Conservation (phyloP, 2,113 vertebrate genomes). For the Nerophis lumbriciformis region DNA sequence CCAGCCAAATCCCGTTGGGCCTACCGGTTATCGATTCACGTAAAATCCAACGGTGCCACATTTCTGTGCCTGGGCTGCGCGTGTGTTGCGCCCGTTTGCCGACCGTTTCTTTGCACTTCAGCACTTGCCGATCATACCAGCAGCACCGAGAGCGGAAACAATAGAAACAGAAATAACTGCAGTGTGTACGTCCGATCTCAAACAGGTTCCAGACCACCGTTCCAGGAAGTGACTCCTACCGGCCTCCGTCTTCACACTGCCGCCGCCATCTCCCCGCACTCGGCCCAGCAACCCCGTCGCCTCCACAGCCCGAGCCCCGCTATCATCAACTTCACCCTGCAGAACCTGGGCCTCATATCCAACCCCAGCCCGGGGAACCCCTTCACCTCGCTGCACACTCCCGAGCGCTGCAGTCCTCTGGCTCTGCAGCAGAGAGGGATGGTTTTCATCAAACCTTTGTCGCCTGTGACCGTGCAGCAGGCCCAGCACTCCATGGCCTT, state of each 20-base stretch:
- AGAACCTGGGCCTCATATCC: constrained; percentile 84
- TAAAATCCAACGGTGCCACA: too few species aligned
- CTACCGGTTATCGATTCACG: too few species aligned
- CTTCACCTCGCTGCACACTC: constrained; percentile 31
- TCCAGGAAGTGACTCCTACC: constrained; percentile 80
- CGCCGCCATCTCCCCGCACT: constrained; percentile 58
- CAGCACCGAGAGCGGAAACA: too few species aligned
- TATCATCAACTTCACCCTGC: constrained; percentile 88
- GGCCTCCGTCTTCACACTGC: constrained; percentile 63
- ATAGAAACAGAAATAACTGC: too few species aligned
- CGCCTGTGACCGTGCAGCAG: constrained; percentile 39
- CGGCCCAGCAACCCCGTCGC: constrained; percentile 56
- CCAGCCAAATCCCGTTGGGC: too few species aligned
- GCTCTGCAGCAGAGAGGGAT: constrained; percentile 69
- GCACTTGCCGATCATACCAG: too few species aligned
- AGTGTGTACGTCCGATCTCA: not conserved
- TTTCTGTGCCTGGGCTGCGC: too few species aligned
- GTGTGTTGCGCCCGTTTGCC: too few species aligned
- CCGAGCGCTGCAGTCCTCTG: constrained; percentile 54
- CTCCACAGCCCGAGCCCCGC: constrained; percentile 77
- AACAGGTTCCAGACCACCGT: constrained; percentile 77
- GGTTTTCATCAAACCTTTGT: constrained; percentile 67
- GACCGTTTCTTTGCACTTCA: too few species aligned
- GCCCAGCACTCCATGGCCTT: constrained; percentile 59
- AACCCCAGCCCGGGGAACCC: constrained; percentile 42